Conservation (phyloP, 2,797 vertebrate genomes). For the Delichon dasypus region DNA sequence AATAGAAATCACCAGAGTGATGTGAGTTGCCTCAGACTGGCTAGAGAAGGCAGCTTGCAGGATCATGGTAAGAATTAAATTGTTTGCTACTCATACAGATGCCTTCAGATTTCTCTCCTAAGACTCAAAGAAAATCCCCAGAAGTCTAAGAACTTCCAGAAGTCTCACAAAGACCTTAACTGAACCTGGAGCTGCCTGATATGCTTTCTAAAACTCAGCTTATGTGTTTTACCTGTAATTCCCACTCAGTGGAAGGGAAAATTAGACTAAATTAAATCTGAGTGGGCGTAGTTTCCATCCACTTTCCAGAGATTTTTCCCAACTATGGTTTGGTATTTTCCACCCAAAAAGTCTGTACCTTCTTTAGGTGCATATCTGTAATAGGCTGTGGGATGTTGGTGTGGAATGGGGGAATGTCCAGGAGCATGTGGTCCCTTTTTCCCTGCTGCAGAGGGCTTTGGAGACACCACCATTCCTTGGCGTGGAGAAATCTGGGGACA, state of each 20-base stretch:
- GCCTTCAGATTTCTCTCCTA: neutral
- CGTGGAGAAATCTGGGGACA: neutral
- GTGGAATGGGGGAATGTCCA: neutral
- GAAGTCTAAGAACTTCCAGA: neutral
- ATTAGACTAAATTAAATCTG: neutral
- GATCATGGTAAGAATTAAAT: neutral
- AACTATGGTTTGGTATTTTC: neutral
- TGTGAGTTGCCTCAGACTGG: neutral
- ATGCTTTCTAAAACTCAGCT: neutral
- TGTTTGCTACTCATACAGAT: neutral
- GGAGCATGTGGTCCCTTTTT: neutral
- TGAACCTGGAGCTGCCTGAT: neutral
- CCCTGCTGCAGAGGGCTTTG: neutral
- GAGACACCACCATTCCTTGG: neutral
- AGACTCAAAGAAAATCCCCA: neutral
- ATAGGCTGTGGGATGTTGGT: neutral
- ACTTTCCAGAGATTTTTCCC: neutral
- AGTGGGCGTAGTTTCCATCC: neutral
- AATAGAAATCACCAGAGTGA: neutral
- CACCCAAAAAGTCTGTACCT: neutral
- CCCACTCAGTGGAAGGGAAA: neutral
- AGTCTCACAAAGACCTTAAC: neutral
- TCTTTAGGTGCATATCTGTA: neutral
- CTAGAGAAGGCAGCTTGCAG: neutral
- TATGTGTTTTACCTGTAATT: neutral